Evolutionary conservation across 2,888 invertebrate species (phyloP), one percentile per base, ranked within the genome.

Genomic region (Coronaproctus castanopsis): DNA sequence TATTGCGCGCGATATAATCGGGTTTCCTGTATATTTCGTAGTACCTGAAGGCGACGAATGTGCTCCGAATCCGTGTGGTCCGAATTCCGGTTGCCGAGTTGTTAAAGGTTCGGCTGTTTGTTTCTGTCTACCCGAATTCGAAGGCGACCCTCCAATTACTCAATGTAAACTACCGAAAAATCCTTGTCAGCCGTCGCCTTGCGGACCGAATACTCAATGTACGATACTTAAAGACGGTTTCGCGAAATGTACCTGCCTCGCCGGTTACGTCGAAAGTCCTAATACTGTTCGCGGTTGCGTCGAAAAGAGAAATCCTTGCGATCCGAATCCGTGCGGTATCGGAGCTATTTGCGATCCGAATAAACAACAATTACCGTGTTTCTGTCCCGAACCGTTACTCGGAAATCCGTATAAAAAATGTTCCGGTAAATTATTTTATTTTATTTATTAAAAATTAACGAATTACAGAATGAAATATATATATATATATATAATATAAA

Each of bases 11-110:
- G n/a, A n/a, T n/a, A n/a, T n/a, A n/a, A n/a, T n/a, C n/a, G n/a
- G n/a, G n/a, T n/a, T n/a, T n/a, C n/a, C n/a, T n/a, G n/a, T n/a
- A n/a, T n/a, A n/a, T n/a, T 62, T 77, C 77, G 65, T 70, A 89
- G 89, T 90, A 74, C 89, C 88, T 36, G 88, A 89, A 73, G 89
- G 90, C 54, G 85, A 84, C 67, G 82, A 84, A 67, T 90, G 90
- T 69, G 75, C 78, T 63, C 84, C 85, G 48, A 87, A 88, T 72
- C 84, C 85, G 18, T 90, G 90, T 69, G 90, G 90, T 18, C 78
- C 79, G 1, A 85, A 87, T 68, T 85, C 89, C 2, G 88, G 87
- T 3, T 90, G 90, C 67, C 77, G 87, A 63, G 75, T 85, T 51
- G 81, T 87, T 21, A 77, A 80, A 52, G 81, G 82, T 51, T 78